These are phyloP conservation scores for Astreopora myriophthalma DNA, from an alignment of 64 coral and sea anemone genomes.

Conservation along the genomic window DNA sequence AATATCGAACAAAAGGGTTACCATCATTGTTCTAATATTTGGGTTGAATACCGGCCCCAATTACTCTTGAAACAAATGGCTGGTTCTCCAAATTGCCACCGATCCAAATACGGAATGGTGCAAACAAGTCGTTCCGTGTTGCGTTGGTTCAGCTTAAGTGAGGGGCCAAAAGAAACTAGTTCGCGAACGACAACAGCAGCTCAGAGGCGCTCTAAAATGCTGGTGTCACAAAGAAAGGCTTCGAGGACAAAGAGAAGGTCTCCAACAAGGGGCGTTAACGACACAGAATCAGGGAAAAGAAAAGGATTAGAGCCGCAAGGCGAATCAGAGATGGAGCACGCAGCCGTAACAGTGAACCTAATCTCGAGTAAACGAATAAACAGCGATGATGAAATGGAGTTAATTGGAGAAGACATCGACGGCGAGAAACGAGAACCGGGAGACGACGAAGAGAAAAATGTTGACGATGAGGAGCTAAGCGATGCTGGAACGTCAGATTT, in stretches of 20 bases:
- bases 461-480: background rate
- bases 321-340: constrained; percentile 14
- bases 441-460: background rate
- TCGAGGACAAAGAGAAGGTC: constrained; percentile 24
- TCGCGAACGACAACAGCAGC: background rate
- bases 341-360: constrained; percentile 61
- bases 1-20: background rate
- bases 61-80: constrained; percentile 44
- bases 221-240: constrained; percentile 50
- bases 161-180: constrained; percentile 9
- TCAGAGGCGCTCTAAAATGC: background rate
- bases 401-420: background rate
- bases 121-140: constrained; percentile 32
- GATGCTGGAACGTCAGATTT: constrained; percentile 11
- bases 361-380: constrained; percentile 26
- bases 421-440: background rate
- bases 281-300: background rate
- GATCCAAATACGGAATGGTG: background rate
- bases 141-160: constrained; percentile 30
- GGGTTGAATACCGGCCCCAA: background rate
- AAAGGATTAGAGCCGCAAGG: constrained; percentile 8
- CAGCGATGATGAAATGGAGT: constrained; percentile 30
- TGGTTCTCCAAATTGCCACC: constrained; percentile 16
- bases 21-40: constrained; percentile 46
- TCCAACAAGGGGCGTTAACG: constrained; percentile 1